Conservation (phyloP, 2,888 invertebrate genomes). For the Euzophera pinguis region DNA sequence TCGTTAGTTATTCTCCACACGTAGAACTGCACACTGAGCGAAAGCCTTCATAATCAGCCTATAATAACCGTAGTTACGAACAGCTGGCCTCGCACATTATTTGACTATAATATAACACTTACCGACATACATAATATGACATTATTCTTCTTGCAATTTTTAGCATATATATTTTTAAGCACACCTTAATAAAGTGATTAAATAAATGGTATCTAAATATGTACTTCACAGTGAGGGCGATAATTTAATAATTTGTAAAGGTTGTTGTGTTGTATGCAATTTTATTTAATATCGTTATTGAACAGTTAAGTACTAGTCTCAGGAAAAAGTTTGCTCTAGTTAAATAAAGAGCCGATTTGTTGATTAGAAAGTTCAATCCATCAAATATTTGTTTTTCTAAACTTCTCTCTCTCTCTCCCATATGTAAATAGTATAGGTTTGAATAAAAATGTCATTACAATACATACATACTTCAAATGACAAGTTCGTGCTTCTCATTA, state of each 20-base stretch:
- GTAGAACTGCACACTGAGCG: neutral
- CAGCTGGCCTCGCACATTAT: conserved; percentile 12
- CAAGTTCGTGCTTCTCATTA: no score
- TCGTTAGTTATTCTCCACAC: neutral
- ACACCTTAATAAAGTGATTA: conserved; percentile 41
- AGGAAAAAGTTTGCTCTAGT: neutral
- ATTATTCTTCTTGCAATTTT: conserved; percentile 18
- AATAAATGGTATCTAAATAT: conserved; percentile 28
- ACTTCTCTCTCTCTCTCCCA: no score
- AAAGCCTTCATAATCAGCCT: conserved; percentile 5
- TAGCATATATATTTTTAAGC: neutral
- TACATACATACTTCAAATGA: no score
- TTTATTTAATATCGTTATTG: neutral
- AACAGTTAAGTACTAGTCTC: neutral
- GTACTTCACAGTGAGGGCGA: conserved; percentile 26
- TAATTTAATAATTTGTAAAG: conserved; percentile 36
- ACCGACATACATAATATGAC: neutral
- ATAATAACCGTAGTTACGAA: conserved; percentile 9
- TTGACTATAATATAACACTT: conserved; percentile 10
- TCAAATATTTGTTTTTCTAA: no score
- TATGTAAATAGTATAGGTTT: no score
- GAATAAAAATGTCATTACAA: no score
- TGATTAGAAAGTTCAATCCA: no score
- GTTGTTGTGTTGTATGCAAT: neutral
- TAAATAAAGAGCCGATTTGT: neutral